phyloP scores from a whole-genome alignment of 2,888 invertebrate species.

The Diogma glabrata region DNA sequence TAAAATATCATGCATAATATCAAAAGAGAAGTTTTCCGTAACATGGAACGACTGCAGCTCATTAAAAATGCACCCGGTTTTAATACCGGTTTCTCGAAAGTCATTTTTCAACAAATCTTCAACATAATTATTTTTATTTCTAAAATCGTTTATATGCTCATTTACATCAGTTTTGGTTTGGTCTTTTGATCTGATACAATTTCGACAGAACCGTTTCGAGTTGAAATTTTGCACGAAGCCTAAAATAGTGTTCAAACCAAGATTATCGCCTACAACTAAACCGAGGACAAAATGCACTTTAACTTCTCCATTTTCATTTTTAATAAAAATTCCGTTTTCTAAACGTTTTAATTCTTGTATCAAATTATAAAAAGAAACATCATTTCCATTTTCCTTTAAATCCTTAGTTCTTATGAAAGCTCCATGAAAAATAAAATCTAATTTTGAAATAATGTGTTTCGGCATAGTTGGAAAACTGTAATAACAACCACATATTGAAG shows the following conservation, averaged over 20 bases:
- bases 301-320: not conserved
- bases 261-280: not conserved
- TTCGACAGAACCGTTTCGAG: not conserved
- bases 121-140: not conserved
- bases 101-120: not conserved
- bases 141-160: not conserved
- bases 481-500: not conserved
- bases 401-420: conserved; percentile 1
- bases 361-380: not conserved
- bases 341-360: not conserved
- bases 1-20: not conserved
- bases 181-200: not conserved
- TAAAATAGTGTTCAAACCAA: not conserved
- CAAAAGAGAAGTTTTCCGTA: not conserved
- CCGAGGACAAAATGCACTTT: not conserved
- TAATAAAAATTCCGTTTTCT: not conserved
- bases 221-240: not conserved
- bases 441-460: not conserved
- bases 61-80: not conserved
- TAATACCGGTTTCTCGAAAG: not conserved
- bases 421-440: not conserved
- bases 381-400: not conserved
- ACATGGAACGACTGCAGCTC: not conserved
- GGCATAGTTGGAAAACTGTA: conserved; percentile 2
- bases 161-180: not conserved